These are phyloP conservation scores for Apomyelois bistriatella DNA, from an alignment of 2,888 invertebrate genomes.

Conservation along the genomic window DNA sequence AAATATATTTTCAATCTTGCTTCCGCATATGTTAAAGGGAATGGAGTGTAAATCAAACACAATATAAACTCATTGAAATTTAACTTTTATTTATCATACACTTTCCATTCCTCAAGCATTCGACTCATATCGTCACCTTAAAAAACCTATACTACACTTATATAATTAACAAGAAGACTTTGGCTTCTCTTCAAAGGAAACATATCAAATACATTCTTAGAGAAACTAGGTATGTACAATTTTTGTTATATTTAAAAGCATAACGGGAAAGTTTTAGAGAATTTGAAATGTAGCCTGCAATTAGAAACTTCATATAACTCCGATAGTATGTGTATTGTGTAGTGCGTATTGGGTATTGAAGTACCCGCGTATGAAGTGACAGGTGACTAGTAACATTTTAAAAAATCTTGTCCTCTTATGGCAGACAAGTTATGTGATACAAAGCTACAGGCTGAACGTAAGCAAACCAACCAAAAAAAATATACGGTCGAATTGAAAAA, in stretches of 20 bases:
- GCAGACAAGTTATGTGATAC: neutral
- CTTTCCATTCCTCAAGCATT: conserved; percentile 46
- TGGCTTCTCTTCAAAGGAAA: conserved; percentile 62
- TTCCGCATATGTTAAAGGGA: too few species aligned
- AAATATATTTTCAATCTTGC: too few species aligned
- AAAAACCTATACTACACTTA: conserved; percentile 52
- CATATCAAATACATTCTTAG: conserved; percentile 45
- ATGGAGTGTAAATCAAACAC: conserved; percentile 25
- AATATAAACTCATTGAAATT: conserved; percentile 35
- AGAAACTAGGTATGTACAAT: conserved; percentile 26
- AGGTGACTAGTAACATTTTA: neutral
- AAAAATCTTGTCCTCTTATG: too few species aligned
- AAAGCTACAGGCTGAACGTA: neutral
- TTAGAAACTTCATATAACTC: too few species aligned
- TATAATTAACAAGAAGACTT: conserved; percentile 67
- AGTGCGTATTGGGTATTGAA: neutral
- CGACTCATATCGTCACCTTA: conserved; percentile 50
- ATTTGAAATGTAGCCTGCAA: neutral
- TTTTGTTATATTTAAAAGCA: conserved; percentile 1
- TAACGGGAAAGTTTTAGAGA: neutral
- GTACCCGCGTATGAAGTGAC: neutral
- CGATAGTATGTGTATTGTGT: neutral
- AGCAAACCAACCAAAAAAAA: neutral
- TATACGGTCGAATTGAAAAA: too few species aligned
- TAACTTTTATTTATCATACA: conserved; percentile 53